Conservation (phyloP, 2,888 invertebrate species). For the Aporophyla nigra region DNA sequence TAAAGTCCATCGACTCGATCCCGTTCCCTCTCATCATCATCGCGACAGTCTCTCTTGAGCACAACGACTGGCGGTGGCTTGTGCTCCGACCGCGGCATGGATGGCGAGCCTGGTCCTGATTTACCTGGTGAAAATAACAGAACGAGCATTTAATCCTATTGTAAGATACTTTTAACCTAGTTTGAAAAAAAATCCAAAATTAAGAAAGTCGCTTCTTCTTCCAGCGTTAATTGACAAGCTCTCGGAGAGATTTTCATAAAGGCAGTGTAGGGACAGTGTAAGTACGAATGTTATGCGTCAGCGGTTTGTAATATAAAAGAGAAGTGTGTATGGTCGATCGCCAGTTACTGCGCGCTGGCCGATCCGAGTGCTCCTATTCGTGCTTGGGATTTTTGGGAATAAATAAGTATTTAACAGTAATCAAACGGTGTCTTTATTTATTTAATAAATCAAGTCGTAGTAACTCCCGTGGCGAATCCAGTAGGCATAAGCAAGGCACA, state of each 20-base stretch:
- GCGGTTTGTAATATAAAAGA: too few relatives aligned
- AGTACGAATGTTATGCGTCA: too few relatives aligned
- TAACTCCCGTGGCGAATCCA: too few relatives aligned
- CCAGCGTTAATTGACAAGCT: not conserved
- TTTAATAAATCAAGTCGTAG: too few relatives aligned
- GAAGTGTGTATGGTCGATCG: too few relatives aligned
- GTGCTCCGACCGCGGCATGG: slow-evolving; percentile 93
- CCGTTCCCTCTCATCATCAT: slow-evolving; percentile 93
- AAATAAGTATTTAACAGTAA: too few relatives aligned
- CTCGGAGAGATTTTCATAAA: not conserved
- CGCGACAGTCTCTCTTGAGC: slow-evolving; percentile 96
- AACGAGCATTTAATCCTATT: not conserved
- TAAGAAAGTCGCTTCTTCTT: not conserved
- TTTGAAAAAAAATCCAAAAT: not conserved
- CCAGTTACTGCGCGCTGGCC: too few relatives aligned
- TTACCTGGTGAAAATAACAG: slow-evolving; percentile 77
- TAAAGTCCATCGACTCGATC: slow-evolving; percentile 87
- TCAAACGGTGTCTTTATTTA: too few relatives aligned
- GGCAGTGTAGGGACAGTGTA: too few relatives aligned
- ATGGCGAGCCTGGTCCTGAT: slow-evolving; percentile 90
- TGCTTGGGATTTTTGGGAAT: too few relatives aligned
- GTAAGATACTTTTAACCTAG: not conserved
- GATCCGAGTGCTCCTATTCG: too few relatives aligned
- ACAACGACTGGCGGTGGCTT: slow-evolving; percentile 98
- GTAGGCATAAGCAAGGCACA: too few relatives aligned